Base-by-base conservation (phyloP, 2,797 vertebrate species). In the Coregonus sp. region DNA sequence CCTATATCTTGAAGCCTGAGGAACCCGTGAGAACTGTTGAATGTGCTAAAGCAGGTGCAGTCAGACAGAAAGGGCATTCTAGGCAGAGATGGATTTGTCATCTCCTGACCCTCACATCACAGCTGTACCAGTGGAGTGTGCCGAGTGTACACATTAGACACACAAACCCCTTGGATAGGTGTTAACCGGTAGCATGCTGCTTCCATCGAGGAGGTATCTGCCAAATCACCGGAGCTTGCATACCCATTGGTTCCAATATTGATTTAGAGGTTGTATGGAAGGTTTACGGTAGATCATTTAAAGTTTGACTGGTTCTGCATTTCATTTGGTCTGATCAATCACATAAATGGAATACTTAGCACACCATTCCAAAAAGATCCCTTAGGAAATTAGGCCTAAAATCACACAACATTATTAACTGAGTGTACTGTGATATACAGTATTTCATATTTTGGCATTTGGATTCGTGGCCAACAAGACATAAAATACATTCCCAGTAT, bases 21-120 rank as follows among this genome's bases (percentile, higher is more conserved):
- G 86, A 90, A 92, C 83, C 40, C 0, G 85, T 85, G 82, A 85
- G 84, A 89, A 89, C 87, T 89, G 89, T 92, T 89, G 94, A 94
- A 95, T 90, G 92, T 88, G 89, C 89, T 92, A 90, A 94, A 94
- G 92, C 94, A 93, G 95, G 93, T 94, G 93, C 94, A 96, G 83
- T 89, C 90, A 95, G 91, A 95, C 94, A 95, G 92, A 95, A 96
- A 95, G 95, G 95, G 93, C 93, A 96, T 79, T 59, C 69, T 81
- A 80, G 87, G 83, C 84, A 82, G 78, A 86, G 86, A 87, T 78
- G 72, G 82, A 80, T 89, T 85, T 86, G 84, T 88, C 88, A 87
- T 86, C 88, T 79, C 78, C 80, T 88, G 88, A 90, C 91, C 88
- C 78, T 72, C 83, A 86, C 91, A 86, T 87, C 86, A 86, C 84